These are phyloP conservation scores for Zaprionus ornatus DNA, from an alignment of 1,140 invertebrate species.

Conservation along the genomic window DNA sequence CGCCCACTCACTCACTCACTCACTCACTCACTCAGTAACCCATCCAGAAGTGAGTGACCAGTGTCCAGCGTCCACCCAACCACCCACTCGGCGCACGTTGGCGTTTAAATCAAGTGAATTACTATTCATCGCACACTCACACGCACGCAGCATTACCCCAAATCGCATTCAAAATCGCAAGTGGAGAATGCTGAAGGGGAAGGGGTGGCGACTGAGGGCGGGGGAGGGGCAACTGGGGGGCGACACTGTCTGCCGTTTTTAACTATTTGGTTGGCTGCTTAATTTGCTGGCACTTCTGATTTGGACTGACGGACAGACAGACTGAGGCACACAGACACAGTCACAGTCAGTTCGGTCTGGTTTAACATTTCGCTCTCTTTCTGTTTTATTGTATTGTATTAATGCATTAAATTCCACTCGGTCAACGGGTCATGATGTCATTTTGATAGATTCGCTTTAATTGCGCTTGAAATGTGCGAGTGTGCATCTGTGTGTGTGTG, in stretches of 20 bases:
- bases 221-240: not conserved
- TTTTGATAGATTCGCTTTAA: constrained; percentile 74
- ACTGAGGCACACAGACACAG: constrained; percentile 12
- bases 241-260: constrained; percentile 29
- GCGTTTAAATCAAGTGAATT: constrained; percentile 71
- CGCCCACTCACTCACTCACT: not conserved
- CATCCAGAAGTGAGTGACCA: not conserved
- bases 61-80: not conserved
- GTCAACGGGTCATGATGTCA: constrained; percentile 81
- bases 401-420: constrained; percentile 53
- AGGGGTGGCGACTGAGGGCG: not conserved
- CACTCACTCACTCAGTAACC: not conserved
- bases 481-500: not conserved
- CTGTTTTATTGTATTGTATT: constrained; percentile 52
- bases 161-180: constrained; percentile 2
- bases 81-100: constrained; percentile 37
- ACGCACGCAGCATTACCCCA: constrained; percentile 7
- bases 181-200: constrained; percentile 5
- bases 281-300: constrained; percentile 54
- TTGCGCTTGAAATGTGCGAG: constrained; percentile 40
- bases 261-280: constrained; percentile 55
- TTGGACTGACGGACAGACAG: constrained; percentile 1
- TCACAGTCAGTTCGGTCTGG: not conserved
- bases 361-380: not conserved
- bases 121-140: constrained; percentile 63